Evolutionary conservation across 2,888 invertebrate species (phyloP).

Genomic region (Torymus texanus): DNA sequence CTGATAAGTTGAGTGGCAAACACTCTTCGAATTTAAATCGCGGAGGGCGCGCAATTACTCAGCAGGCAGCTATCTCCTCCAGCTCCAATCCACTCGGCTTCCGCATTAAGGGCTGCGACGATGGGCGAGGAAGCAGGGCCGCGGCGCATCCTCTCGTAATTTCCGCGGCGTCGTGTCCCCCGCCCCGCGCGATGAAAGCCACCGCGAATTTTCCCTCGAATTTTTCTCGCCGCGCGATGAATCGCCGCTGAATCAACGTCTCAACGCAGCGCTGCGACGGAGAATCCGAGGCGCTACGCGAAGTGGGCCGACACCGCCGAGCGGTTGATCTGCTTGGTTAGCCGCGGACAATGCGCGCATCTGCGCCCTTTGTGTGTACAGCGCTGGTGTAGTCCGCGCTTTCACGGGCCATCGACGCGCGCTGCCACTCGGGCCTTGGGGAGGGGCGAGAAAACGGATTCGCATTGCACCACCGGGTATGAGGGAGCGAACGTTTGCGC

Average conservation of each 20-base stretch:
- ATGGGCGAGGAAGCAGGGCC: too few species aligned
- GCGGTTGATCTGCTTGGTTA: slow-evolving; percentile 45
- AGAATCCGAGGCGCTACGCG: not conserved
- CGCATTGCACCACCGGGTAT: not conserved
- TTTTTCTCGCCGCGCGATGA: too few species aligned
- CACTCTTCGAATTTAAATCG: too few species aligned
- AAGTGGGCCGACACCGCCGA: not conserved
- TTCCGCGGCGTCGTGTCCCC: too few species aligned
- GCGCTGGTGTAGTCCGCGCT: not conserved
- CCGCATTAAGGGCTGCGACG: too few species aligned
- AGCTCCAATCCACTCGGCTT: not conserved
- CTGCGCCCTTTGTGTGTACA: slow-evolving; percentile 12
- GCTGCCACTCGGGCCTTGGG: not conserved
- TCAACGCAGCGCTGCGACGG: too few species aligned
- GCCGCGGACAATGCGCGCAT: slow-evolving; percentile 31
- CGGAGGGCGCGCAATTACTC: not conserved
- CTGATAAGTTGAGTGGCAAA: too few species aligned
- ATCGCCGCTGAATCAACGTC: not conserved
- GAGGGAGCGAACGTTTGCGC: not conserved
- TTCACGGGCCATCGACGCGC: slow-evolving; percentile 37
- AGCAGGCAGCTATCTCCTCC: not conserved
- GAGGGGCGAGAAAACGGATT: slow-evolving; percentile 18
- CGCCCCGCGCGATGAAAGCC: too few species aligned
- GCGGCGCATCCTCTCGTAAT: too few species aligned
- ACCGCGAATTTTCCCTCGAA: too few species aligned